Evolutionary conservation across 1,140 invertebrate species (phyloP), one percentile per base, ranked within the genome.

Genomic region (Mylabris phalerata): DNA sequence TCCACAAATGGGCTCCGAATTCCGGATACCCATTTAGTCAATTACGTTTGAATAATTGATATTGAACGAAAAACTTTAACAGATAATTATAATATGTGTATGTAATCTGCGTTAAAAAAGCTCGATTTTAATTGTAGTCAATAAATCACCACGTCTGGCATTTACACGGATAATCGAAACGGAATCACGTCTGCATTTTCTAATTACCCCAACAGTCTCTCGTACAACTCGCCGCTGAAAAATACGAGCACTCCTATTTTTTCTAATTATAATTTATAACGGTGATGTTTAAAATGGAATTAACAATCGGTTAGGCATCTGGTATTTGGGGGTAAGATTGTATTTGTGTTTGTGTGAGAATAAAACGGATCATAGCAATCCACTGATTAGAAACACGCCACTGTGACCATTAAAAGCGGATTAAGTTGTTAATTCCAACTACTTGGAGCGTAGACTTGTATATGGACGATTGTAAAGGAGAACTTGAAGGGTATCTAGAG

Each of bases 381-480:
- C 57, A 50, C 59, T 65, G 63, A 65, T 65, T 65, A 65, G 63
- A 57, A 62, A 62, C 55, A 59, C 59, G 51, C 59, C 62, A 58
- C 51, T 50, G 50, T 48, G 39, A 52, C 63, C 63, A 65, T 65
- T 65, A 65, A 65, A 65, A 62, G 42, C 47, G 63, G 63, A 65
- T 65, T 64, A 61, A 48, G 50, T 44, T 46, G 51, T 61, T 64
- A 64, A 64, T 64, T 64, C 62, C 56, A 40, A 59, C 56, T 57
- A 57, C 56, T 57, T 57, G 40, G 41, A 50, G 42, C 39, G 56
- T 38, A 13, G 48, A 50, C 25, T 50, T 42, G 9, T 46, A 7
- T 32, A 44, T 46, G 48, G 56, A 45, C 40, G 32, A 32, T 32
- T 32, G 32, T 32, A 32, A 32, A 32, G 32, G 32, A 4, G 32